Base-by-base conservation (phyloP, 1,140 invertebrate genomes). In the Rhopalosiphum maidis region DNA sequence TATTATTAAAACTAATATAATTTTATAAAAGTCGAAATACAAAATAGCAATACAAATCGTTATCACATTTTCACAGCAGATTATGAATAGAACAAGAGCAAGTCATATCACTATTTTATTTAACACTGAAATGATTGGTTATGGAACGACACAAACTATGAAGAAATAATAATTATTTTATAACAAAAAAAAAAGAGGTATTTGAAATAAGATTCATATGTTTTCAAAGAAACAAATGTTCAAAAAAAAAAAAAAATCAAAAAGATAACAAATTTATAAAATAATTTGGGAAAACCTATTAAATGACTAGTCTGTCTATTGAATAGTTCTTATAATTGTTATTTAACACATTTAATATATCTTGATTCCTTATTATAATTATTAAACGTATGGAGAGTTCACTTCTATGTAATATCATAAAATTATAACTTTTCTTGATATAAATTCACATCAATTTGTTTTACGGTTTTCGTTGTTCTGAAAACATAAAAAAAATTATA, bases 21-120 rank as follows among this genome's bases (percentile, higher is more conserved):
- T 91, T 68, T 68, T 48, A 68, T 77, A 68, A 68, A 91, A 68
- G 22, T 91, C 18, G 48, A 91, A 91, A 51, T 82, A 77, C 37
- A 77, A 91, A 91, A 91, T 77, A 91, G 55, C 60, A 91, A 77
- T 91, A 82, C 25, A 91, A 91, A 91, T 91, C 18, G 15, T 77
- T 91, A 92, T 83, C 91, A 92, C 77, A 92, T 92, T 92, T 92
- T 85, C 91, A 92, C 68, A 91, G 43, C 90, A 83, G 90, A 83
- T 91, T 89, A 89, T 89, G 35, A 37, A 89, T 54, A 54, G 15
- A 54, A 89, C 22, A 54, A 89, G 48, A 54, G n/a, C n/a, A 89
- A 89, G 46, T 88, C 43, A 51, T 30, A 48, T 88, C 85, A 48
- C 43, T 51, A 88, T 46, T 48, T 41, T 37, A 90, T 51, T 90